Evolutionary conservation across 2,797 vertebrate species (phyloP).

Genomic region (Nasua narica): DNA sequence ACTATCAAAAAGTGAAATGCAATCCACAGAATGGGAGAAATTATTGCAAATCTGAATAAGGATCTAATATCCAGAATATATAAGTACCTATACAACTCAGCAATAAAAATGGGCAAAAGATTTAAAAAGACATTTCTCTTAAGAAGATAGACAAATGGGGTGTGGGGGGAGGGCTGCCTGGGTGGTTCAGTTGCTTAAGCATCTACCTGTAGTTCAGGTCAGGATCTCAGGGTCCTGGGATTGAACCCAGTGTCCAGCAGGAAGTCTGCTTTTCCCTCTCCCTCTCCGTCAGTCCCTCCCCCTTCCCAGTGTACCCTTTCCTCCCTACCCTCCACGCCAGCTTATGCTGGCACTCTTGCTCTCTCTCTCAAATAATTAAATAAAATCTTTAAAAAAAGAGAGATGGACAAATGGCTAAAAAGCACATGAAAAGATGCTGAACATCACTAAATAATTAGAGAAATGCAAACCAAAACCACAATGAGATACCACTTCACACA

Average conservation of each 20-base stretch:
- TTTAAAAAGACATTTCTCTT: not conserved
- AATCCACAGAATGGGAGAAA: not conserved
- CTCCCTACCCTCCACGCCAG: too few relatives aligned
- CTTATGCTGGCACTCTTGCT: not conserved
- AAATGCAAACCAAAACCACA: not conserved
- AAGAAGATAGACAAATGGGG: not conserved
- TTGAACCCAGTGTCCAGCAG: not conserved
- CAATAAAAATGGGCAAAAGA: not conserved
- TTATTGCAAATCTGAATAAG: not conserved
- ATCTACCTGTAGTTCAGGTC: not conserved
- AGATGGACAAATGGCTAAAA: not conserved
- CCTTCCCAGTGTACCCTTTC: too few relatives aligned
- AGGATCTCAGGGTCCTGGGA: not conserved
- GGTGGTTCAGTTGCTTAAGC: not conserved
- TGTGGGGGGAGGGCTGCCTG: accelerated
- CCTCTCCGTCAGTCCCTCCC: not conserved
- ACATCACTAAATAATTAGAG: not conserved
- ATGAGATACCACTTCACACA: not conserved
- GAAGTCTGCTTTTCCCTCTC: not conserved
- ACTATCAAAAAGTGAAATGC: not conserved
- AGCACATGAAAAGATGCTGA: not conserved
- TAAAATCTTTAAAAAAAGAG: not conserved
- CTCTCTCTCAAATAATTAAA: not conserved
- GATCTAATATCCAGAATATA: not conserved
- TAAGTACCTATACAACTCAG: not conserved